These are phyloP conservation scores for Conops quadrifasciatus DNA, from an alignment of 2,888 invertebrate species.

Conservation along the genomic window DNA sequence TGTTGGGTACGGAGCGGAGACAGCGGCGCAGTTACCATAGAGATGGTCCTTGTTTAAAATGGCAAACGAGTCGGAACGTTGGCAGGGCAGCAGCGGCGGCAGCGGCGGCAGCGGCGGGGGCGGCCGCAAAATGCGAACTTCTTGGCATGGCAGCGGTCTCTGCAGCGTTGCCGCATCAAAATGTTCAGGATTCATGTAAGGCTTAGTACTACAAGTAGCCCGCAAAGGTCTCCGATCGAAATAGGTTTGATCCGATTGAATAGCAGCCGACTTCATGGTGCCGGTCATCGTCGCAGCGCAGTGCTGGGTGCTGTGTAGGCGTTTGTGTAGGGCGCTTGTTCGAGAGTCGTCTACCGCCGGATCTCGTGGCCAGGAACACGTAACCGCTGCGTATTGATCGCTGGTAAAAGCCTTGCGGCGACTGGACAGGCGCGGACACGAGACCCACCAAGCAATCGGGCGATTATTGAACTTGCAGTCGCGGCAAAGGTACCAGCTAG, in stretches of 20 bases:
- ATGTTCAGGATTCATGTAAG: constrained; percentile 15
- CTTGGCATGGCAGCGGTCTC: not conserved
- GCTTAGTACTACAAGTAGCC: not conserved
- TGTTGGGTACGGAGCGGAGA: constrained; percentile 19
- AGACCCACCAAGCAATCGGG: constrained; percentile 64
- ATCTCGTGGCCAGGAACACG: constrained; percentile 13
- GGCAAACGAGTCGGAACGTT: constrained; percentile 46
- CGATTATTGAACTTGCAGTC: constrained; percentile 62
- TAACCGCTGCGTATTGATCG: constrained; percentile 35
- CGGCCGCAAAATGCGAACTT: constrained; percentile 17
- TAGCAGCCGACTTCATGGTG: constrained; percentile 28
- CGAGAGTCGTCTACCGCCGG: not conserved
- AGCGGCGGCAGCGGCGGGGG: constrained; percentile 22
- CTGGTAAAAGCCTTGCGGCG: constrained; percentile 45
- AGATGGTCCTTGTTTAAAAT: constrained; percentile 39
- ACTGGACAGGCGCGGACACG: constrained; percentile 62
- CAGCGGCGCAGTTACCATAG: constrained; percentile 47
- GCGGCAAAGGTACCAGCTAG: constrained; percentile 53
- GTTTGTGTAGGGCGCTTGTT: not conserved
- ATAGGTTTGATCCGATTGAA: constrained; percentile 32
- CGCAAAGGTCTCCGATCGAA: constrained; percentile 44
- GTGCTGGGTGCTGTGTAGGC: not conserved
- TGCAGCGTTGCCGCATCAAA: constrained; percentile 16
- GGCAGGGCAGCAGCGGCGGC: constrained; percentile 27
- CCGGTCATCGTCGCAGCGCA: constrained; percentile 2